These are phyloP conservation scores for Aphidoletes aphidimyza DNA, from an alignment of 2,888 invertebrate genomes.

Conservation along the genomic window DNA sequence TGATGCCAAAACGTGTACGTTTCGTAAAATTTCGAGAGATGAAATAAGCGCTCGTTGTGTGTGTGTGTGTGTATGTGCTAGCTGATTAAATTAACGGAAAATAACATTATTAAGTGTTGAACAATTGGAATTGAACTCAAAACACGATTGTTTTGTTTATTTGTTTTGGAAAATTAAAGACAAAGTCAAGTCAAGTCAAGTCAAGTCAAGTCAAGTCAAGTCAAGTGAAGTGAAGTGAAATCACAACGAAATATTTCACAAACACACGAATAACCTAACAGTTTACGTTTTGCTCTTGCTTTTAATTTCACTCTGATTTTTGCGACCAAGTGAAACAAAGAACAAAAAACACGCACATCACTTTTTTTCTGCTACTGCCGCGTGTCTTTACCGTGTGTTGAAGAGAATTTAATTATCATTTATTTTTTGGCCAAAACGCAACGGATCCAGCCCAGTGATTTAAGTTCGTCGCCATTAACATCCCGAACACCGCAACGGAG, in stretches of 20 bases:
- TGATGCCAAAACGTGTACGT: too few species aligned
- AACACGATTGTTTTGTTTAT: not conserved
- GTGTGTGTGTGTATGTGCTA: not conserved
- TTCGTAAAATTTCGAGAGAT: not conserved
- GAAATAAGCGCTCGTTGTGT: not conserved
- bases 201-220: too few species aligned
- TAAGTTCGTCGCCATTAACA: too few species aligned
- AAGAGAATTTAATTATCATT: not conserved
- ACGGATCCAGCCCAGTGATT: too few species aligned
- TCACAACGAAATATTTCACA: not conserved
- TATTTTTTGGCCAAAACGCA: not conserved
- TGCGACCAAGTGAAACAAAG: too few species aligned
- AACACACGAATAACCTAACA: not conserved
- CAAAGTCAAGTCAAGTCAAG: too few species aligned
- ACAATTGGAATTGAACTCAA: constrained; percentile 4
- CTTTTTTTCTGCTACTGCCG: too few species aligned
- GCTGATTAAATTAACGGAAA: constrained; percentile 13
- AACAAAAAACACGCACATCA: too few species aligned
- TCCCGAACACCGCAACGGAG: too few species aligned
- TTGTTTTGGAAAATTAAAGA: constrained; percentile 26
- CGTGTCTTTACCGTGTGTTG: not conserved
- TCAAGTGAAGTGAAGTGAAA: not conserved
- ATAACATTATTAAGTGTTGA: constrained; percentile 34
- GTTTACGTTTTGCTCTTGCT: too few species aligned
- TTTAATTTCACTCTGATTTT: too few species aligned